Evolutionary conservation across 1,140 invertebrate genomes (phyloP).

Genomic region (Brachionus manjavacas): DNA sequence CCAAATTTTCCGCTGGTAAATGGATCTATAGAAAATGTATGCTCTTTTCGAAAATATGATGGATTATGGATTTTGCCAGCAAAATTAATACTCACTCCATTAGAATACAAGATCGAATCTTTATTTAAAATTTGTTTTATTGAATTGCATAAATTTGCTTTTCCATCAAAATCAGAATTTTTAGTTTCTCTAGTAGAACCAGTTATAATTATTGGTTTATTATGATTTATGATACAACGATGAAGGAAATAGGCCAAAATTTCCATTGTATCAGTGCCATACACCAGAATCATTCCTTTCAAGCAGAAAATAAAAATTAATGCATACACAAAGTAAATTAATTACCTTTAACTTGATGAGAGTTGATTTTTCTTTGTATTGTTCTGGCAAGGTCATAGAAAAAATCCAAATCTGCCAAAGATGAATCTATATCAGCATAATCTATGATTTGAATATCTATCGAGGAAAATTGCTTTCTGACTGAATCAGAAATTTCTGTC

Average conservation of each 20-base stretch:
- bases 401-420: not conserved
- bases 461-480: not conserved
- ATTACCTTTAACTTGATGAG: not conserved
- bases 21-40: constrained; percentile 25
- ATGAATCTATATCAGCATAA: not conserved
- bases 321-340: not conserved
- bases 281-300: not conserved
- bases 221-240: not conserved
- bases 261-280: constrained; percentile 23
- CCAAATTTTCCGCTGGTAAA: not conserved
- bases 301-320: not conserved
- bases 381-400: not conserved
- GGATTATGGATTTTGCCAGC: constrained; percentile 30
- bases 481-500: not conserved
- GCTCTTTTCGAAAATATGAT: constrained; percentile 20
- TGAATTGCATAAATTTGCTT: constrained; percentile 5
- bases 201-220: constrained; percentile 12
- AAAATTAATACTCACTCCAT: constrained; percentile 12
- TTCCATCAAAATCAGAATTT: not conserved
- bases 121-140: constrained; percentile 32
- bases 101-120: not conserved
- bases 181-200: not conserved
- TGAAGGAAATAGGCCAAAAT: constrained; percentile 12
- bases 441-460: not conserved
- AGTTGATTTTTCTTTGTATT: constrained; percentile 6